Percentiles rank a stretch among this genome's conserved stretches.
Evolutionary conservation across 1,140 invertebrate genomes (phyloP).

Genomic region (Calliphora vicina): DNA sequence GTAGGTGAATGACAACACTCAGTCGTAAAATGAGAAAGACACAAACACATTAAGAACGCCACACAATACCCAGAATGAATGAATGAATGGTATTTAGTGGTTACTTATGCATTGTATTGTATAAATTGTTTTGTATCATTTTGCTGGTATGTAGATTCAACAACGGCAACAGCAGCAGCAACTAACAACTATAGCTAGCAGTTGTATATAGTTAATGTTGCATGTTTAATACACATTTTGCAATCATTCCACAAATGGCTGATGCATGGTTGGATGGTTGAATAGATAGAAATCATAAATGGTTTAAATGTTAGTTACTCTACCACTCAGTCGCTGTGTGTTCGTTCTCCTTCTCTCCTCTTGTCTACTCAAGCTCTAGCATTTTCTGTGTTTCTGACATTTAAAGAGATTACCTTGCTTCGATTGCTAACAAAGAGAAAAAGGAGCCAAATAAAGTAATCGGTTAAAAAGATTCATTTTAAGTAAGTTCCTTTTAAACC

Average conservation of each 20-base stretch:
- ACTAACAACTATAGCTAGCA: neutral
- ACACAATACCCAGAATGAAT: too few species aligned
- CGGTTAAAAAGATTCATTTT: too few species aligned
- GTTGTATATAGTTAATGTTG: neutral
- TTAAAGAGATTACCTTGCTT: too few species aligned
- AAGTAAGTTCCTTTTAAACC: too few species aligned
- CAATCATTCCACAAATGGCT: neutral
- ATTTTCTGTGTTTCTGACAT: neutral
- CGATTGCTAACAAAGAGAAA: too few species aligned
- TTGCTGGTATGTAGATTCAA: neutral
- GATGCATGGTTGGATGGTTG: neutral
- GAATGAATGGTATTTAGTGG: neutral
- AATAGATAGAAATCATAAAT: conserved; percentile 1
- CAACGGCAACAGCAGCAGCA: too few species aligned
- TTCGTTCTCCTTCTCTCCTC: too few species aligned
- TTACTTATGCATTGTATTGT: neutral
- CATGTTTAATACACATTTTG: neutral
- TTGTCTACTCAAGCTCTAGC: neutral
- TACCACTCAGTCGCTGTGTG: neutral
- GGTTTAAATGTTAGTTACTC: neutral
- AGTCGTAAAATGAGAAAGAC: too few species aligned
- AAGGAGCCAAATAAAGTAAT: too few species aligned
- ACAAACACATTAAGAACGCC: too few species aligned
- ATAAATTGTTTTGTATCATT: neutral
- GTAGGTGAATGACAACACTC: too few species aligned